These are phyloP conservation scores for Amphimallon solstitiale DNA, from an alignment of 2,888 invertebrate species.

Conservation along the genomic window DNA sequence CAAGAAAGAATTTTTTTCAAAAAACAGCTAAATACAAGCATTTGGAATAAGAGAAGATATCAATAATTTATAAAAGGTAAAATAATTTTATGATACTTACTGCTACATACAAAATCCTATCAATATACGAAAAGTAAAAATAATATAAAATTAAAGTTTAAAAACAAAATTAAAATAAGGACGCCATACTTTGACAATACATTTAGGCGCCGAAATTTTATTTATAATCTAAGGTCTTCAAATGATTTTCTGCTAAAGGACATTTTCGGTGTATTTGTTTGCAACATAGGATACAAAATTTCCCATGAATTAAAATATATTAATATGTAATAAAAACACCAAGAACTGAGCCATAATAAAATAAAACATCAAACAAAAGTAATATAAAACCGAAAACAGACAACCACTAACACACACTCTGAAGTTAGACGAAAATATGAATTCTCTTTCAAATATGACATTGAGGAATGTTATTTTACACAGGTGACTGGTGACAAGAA, in stretches of 20 bases:
- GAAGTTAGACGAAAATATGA: too few relatives aligned
- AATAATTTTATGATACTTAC: background rate
- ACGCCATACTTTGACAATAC: constrained; percentile 27
- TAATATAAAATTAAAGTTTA: background rate
- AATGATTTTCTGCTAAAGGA: background rate
- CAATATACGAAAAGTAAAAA: background rate
- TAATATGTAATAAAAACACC: too few relatives aligned
- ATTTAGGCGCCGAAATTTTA: constrained; percentile 26
- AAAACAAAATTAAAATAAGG: constrained; percentile 25
- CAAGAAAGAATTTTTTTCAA: background rate
- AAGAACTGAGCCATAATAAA: too few relatives aligned
- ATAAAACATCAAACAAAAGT: too few relatives aligned
- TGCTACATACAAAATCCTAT: background rate
- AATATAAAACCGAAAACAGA: too few relatives aligned
- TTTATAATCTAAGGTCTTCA: background rate
- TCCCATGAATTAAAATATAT: too few relatives aligned
- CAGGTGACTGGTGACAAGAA: too few relatives aligned
- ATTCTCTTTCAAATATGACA: too few relatives aligned
- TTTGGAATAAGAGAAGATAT: background rate
- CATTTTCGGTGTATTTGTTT: background rate
- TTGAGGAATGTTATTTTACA: too few relatives aligned
- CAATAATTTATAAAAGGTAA: constrained; percentile 6
- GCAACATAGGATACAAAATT: background rate
- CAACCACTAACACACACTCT: too few relatives aligned
- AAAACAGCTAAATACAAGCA: too few relatives aligned